phyloP scores from a whole-genome alignment of 1,140 invertebrate genomes.

The Rhagoletis pomonella region DNA sequence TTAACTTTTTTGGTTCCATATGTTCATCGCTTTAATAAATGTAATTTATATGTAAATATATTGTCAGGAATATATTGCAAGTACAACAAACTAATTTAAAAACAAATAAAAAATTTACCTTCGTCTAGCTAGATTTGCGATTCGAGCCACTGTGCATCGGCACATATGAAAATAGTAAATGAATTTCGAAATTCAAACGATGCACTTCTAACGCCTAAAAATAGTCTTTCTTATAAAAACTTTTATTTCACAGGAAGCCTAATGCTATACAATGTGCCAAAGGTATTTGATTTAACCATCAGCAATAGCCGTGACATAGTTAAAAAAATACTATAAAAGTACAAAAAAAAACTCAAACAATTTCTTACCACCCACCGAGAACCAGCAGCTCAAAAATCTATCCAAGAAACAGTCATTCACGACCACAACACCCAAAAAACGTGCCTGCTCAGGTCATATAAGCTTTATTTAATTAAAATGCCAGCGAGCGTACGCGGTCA shows the following conservation, averaged over 20 bases:
- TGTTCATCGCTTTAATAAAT: too few species aligned
- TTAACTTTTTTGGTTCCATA: too few species aligned
- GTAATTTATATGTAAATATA: too few species aligned
- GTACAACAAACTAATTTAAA: too few species aligned
- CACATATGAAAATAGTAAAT: too few species aligned
- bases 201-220: too few species aligned
- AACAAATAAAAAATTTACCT: too few species aligned
- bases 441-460: not conserved
- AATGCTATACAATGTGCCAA: not conserved
- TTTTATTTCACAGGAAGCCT: constrained; percentile 1
- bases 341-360: not conserved
- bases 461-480: constrained; percentile 17
- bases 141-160: too few species aligned
- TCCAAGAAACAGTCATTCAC: not conserved
- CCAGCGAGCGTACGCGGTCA: not conserved
- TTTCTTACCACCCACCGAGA: not conserved
- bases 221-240: not conserved
- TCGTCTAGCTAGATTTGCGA: too few species aligned
- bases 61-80: too few species aligned
- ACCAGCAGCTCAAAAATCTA: not conserved
- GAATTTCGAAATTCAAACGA: too few species aligned
- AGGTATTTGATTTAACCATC: not conserved
- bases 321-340: not conserved
- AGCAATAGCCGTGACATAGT: not conserved
- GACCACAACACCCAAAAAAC: not conserved